phyloP scores from a whole-genome alignment of 1,140 invertebrate species.

The Bombus affinis region DNA sequence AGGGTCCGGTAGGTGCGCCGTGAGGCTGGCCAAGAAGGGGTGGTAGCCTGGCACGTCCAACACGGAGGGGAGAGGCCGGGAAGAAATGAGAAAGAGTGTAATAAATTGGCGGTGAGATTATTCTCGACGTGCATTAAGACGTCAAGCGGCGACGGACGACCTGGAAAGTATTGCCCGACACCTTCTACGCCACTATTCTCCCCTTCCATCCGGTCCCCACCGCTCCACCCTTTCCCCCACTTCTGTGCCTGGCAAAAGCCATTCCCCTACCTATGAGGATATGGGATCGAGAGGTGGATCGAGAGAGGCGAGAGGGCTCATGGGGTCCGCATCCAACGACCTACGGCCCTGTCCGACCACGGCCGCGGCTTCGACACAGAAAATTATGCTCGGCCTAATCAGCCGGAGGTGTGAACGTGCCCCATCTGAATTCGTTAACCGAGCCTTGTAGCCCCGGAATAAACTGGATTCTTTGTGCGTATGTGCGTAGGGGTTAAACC shows the following conservation, averaged over 20 bases:
- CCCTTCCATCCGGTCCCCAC: slow-evolving; percentile 42
- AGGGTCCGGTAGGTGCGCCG: slow-evolving; percentile 66
- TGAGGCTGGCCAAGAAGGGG: slow-evolving; percentile 32
- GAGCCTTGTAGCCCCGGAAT: slow-evolving; percentile 16
- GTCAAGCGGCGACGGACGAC: slow-evolving; percentile 82
- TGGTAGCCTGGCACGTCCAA: slow-evolving; percentile 50
- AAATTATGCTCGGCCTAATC: slow-evolving; percentile 76
- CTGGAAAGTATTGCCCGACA: slow-evolving; percentile 82
- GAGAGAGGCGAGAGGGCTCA: not conserved
- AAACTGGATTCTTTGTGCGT: slow-evolving; percentile 16
- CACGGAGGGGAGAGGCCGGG: slow-evolving; percentile 57
- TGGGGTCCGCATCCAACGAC: slow-evolving; percentile 11
- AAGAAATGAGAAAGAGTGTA: slow-evolving; percentile 83
- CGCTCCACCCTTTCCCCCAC: slow-evolving; percentile 52
- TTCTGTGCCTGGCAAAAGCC: not conserved
- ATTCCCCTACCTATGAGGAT: slow-evolving; percentile 42
- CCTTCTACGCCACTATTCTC: slow-evolving; percentile 73
- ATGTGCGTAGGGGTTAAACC: no score
- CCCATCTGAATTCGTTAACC: slow-evolving; percentile 78
- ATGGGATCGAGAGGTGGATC: not conserved
- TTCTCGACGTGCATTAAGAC: slow-evolving; percentile 83
- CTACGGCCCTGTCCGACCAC: slow-evolving; percentile 40
- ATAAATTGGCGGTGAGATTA: slow-evolving; percentile 83
- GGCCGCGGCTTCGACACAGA: slow-evolving; percentile 37
- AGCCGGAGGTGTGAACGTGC: slow-evolving; percentile 76